Percentiles rank a stretch among this genome's conserved stretches.
Conservation (phyloP, 2,797 vertebrate species). For the Rhinophrynus dorsalis region DNA sequence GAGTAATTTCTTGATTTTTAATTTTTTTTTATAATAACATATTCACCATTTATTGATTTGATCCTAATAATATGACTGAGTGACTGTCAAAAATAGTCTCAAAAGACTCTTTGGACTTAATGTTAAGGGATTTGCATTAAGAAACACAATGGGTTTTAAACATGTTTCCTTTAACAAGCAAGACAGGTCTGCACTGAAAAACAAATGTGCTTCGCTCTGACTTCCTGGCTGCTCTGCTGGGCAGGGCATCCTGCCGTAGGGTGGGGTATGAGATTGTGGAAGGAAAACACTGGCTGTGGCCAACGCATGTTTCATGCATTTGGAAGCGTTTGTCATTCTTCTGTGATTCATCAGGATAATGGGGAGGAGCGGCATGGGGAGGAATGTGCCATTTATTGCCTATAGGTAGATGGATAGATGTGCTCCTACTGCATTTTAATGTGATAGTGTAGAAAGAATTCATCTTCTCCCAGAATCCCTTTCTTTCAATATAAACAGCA, state of each 20-base stretch:
- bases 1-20: too few relatives aligned
- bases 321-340: conserved; percentile 51
- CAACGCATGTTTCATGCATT: conserved; percentile 64
- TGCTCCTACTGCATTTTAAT: too few relatives aligned
- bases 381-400: conserved; percentile 9
- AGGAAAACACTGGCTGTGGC: conserved; percentile 65
- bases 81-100: neutral
- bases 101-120: neutral
- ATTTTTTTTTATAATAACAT: too few relatives aligned
- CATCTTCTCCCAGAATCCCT: too few relatives aligned
- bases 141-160: conserved; percentile 37
- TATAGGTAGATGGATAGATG: too few relatives aligned
- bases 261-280: conserved; percentile 67
- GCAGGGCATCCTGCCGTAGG: conserved; percentile 78
- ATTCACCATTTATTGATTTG: too few relatives aligned
- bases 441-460: too few relatives aligned
- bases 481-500: too few relatives aligned
- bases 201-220: conserved; percentile 67
- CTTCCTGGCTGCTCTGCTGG: conserved; percentile 67
- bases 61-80: neutral
- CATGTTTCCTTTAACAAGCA: conserved; percentile 48
- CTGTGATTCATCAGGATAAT: conserved; percentile 44
- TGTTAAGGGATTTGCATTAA: conserved; percentile 2
- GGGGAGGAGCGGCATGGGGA: conserved; percentile 1
- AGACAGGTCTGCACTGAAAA: conserved; percentile 63